Base-by-base conservation (phyloP, 1,140 invertebrate genomes). In the Drosophila gunungcola region DNA sequence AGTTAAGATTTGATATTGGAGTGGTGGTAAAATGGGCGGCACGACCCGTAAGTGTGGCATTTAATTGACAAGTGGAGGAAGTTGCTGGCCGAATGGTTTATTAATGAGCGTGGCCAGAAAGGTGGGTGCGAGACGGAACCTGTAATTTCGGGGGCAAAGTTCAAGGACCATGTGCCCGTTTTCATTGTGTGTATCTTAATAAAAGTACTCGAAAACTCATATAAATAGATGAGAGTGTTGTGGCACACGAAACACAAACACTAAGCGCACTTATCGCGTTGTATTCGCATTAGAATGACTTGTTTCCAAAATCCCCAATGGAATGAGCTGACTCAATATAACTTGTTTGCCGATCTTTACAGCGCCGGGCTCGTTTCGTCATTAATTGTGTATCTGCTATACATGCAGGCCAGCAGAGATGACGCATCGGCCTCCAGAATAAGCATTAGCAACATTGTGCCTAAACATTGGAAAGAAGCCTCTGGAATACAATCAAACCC, bases 121-220 rank as follows among this genome's bases (percentile, higher is more conserved):
- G 16, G 21, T 51, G 60, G n/a, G n/a, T 43, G 12, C 3, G 3
- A 27, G 27, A 43, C 6, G 12, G 12, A 49, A 48, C 36, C 3
- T 70, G 67, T 72, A 72, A 72, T 72, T 72, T 70, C 36, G 43
- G 52, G 52, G 65, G 10, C 36, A 72, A 70, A 72, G 68, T 72
- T 72, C 68, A 72, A 70, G 65, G 65, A 41, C 64, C 52, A 70
- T 70, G 52, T 70, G 64, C 9, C n/a, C 32, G 36, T 36, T 21
- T 69, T n/a, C n/a, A 56, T 56, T 64, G 39, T 68, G 25, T 65
- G 36, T 69, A 69, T 70, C 67, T 48, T 48, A 69, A 29, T 70
- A 69, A 70, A 70, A 27, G 43, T 41, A 52, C 27, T 39, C 34
- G 12, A 46, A 45, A 29, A 27, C 34, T 27, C 10, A 48, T 16